Base-by-base conservation (phyloP, 2,797 vertebrate genomes). In the Melanitta fusca region DNA sequence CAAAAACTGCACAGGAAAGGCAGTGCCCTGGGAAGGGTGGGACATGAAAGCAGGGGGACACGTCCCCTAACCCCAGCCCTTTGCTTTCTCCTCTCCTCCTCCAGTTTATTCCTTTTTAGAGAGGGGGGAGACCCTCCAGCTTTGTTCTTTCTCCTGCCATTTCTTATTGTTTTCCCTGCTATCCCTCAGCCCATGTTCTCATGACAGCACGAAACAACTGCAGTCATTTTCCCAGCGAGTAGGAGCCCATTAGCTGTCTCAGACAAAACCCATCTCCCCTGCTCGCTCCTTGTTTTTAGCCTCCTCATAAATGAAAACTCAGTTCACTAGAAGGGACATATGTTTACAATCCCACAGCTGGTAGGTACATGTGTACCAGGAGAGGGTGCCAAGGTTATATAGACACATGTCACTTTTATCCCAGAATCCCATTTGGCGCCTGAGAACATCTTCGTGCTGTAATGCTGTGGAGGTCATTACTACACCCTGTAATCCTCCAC, bases 401-500 rank as follows among this genome's bases (percentile, higher is more conserved):
- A 96, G 81, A 86, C 83, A 86, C 80, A 47, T 92, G 90, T 94
- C 96, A 88, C 81, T 96, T 97, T 93, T 79, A 92, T 89, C 91
- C 95, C 91, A 89, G 87, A 96, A 95, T 97, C 88, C 90, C 86
- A 77, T 95, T 96, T 95, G 88, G 90, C 7, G 17, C 73, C 91
- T 74, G 34, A 38, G 95, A 97, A 80, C 81, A 81, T 93, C 94
- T 87, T 96, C 80, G 51, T 85, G 83, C 81, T 1, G 5, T 39
- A 53, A 85, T 82, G 95, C 93, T 43, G 43, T 57, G 58, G 79
- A 97, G 96, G 96, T 97, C 92, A 89, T 97, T 97, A 91, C 93
- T 96, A 70, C 93, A 91, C 75, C 89, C 93, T 96, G 80, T 97
- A 98, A 97, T 97, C 96, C 66, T 22, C 94, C 95, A 96, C 93